Evolutionary conservation across 2,797 vertebrate species (phyloP), one percentile per base, ranked within the genome.

Genomic region (Hylomyscus alleni): DNA sequence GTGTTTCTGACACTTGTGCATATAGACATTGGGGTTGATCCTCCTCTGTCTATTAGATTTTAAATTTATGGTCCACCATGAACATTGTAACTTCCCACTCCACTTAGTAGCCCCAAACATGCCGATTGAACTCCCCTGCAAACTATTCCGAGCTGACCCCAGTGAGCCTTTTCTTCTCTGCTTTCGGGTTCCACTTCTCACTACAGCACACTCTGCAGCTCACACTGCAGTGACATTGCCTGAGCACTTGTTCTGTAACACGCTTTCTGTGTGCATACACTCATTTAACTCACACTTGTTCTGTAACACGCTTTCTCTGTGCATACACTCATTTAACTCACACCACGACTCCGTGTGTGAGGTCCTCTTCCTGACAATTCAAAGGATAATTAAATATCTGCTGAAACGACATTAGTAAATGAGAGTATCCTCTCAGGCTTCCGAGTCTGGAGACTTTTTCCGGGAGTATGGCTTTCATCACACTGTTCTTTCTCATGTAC

Each of bases 1-100:
- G 93, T 92, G 91, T 96, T 97, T 92, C 85, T 95, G 78, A 97
- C 96, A 96, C 96, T 97, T 93, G 60, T 90, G 24, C 60, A 96
- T 91, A 89, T 92, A 93, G 0, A 2, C 44, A 77, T 65, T 72
- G 88, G 85, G 85, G 69, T 54, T 92, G 94, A 93, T 87, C 77
- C 69, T 92, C 69, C 89, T 69, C 89, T 75, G 47, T 92, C 96
- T 88, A 89, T 90, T 95, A 97, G 52, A 96, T 86, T 96, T 95
- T 77, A 95, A 97, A 96, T 97, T 95, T 97, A 94, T 40, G 72
- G 67, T 31, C 3, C 93, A 95, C n/a, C 90, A 67, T 92, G 85
- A 97, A 93, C 89, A 89, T 96, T 93, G 76, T 94, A 97, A 95
- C 82, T 94, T 89, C 88, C 78, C 13, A 47, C 10, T 89, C 52